Conservation (phyloP, 2,888 invertebrate genomes). For the Rhabditoides inermis region DNA sequence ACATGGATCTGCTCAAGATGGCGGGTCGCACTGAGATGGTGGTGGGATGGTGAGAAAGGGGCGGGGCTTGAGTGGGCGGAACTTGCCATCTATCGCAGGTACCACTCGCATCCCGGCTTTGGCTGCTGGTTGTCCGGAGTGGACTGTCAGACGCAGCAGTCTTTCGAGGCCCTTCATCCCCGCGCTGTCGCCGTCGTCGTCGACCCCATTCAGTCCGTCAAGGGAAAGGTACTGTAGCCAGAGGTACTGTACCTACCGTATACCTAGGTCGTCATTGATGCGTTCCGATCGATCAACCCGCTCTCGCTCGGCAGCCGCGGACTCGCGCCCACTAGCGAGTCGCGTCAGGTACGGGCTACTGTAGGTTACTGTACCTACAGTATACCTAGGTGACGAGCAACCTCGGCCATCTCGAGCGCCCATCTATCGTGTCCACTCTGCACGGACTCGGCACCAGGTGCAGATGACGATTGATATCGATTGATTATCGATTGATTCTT, state of each 20-base stretch:
- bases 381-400: conserved; percentile 21
- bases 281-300: conserved; percentile 34
- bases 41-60: conserved; percentile 25
- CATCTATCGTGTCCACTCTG: conserved; percentile 23
- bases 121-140: conserved; percentile 97
- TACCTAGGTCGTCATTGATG: conserved; percentile 32
- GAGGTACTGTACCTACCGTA: too few species aligned
- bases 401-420: conserved; percentile 23
- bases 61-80: too few species aligned
- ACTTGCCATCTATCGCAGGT: too few species aligned
- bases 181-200: conserved; percentile 97
- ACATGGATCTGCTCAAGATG: conserved; percentile 23
- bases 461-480: background rate
- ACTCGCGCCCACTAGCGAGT: conserved; percentile 34
- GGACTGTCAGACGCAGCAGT: conserved; percentile 62
- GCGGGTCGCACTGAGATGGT: conserved; percentile 29
- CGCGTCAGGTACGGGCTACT: conserved; percentile 17
- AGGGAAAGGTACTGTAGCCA: conserved; percentile 65
- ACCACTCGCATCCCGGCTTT: conserved; percentile 98
- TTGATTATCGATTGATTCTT: background rate
- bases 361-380: too few species aligned
- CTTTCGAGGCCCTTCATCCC: conserved; percentile 72
- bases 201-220: conserved; percentile 97
- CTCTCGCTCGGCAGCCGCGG: conserved; percentile 14
- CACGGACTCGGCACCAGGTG: conserved; percentile 31